These are phyloP conservation scores for Neoarius graeffei DNA, from an alignment of 2,113 vertebrate species.

Conservation along the genomic window DNA sequence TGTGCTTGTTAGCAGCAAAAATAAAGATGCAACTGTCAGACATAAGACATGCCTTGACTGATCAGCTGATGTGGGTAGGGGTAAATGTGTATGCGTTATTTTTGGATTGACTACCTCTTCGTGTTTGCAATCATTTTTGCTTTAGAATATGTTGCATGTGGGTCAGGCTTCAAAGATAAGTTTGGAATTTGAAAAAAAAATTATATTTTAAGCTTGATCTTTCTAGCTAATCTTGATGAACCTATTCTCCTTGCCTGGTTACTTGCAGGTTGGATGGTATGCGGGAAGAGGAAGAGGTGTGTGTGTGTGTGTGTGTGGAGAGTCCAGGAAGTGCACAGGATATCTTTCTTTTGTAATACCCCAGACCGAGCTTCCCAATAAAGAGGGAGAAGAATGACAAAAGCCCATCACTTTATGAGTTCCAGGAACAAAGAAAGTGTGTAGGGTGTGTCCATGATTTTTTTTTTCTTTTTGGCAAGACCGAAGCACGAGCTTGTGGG, in stretches of 20 bases:
- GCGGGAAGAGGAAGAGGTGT: constrained; percentile 15
- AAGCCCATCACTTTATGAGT: constrained; percentile 34
- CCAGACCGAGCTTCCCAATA: constrained; percentile 4
- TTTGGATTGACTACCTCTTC: not conserved
- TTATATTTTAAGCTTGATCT: not conserved
- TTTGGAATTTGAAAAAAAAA: not conserved
- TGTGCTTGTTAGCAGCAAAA: not conserved
- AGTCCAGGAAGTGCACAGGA: not conserved
- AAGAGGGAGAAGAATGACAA: constrained; percentile 17
- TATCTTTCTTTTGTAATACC: constrained; percentile 34
- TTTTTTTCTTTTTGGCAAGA: constrained; percentile 16
- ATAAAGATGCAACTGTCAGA: not conserved
- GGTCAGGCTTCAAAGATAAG: not conserved
- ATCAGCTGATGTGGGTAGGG: not conserved
- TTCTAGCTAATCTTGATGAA: not conserved
- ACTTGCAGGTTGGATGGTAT: constrained; percentile 43
- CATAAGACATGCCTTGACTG: not conserved
- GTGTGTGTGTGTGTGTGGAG: not conserved
- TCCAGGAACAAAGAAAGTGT: constrained; percentile 9
- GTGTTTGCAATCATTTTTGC: not conserved
- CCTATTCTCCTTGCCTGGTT: constrained; percentile 3
- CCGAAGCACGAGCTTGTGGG: not conserved
- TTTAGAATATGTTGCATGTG: not conserved
- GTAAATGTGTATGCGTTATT: not conserved
- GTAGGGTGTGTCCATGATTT: not conserved